A percentile compares a stretch with the other conserved stretches of the same genome.
These are phyloP conservation scores for Tetramorium parvispinum DNA, from an alignment of 1,140 invertebrate species.

Conservation along the genomic window DNA sequence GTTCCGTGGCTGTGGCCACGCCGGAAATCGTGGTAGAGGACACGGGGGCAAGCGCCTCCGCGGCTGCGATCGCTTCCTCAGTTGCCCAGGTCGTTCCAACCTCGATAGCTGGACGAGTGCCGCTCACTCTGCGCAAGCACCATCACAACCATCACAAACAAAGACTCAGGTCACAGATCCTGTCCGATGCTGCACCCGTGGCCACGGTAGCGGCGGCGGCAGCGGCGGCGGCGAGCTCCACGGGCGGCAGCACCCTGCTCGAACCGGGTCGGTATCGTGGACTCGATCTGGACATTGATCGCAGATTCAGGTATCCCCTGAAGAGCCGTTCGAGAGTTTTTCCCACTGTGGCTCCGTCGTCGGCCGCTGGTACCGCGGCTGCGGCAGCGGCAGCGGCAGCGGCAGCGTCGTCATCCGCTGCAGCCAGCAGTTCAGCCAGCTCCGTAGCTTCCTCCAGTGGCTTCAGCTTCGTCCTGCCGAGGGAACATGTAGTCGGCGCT, in stretches of 20 bases:
- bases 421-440: neutral
- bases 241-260: neutral
- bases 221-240: conserved; percentile 10
- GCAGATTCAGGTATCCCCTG: neutral
- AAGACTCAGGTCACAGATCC: neutral
- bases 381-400: neutral
- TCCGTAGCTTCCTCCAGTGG: neutral
- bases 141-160: too few relatives aligned
- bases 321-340: neutral
- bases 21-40: too few relatives aligned
- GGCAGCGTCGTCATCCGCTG: neutral
- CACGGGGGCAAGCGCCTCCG: neutral
- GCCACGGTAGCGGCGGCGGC: neutral
- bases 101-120: neutral
- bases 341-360: neutral
- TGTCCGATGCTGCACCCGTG: neutral
- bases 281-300: neutral
- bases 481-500: conserved; percentile 41
- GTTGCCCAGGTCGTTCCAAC: neutral
- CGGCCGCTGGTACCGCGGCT: neutral
- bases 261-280: neutral
- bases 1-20: neutral
- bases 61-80: neutral
- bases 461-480: conserved; percentile 44
- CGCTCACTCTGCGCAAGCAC: neutral